Percentiles rank a stretch among this genome's conserved stretches.
Evolutionary conservation across 2,888 invertebrate genomes (phyloP).

Genomic region (Lobophora halterata): DNA sequence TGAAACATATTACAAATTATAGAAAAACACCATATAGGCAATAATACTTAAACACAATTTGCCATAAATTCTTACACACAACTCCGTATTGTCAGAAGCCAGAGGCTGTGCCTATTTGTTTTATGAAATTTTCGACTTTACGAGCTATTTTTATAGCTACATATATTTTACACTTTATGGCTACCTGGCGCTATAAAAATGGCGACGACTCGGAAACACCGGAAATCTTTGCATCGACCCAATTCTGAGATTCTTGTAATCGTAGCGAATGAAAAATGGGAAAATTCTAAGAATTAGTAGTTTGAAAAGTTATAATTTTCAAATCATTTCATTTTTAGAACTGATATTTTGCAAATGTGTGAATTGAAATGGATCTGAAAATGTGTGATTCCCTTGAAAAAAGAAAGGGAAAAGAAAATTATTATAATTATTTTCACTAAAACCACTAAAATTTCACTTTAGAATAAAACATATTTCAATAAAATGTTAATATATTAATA

Average conservation of each 20-base stretch:
- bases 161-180: conserved; percentile 59
- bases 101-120: conserved; percentile 40
- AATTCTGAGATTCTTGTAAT: conserved; percentile 24
- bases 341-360: too few species aligned
- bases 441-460: too few species aligned
- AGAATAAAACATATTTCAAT: too few species aligned
- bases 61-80: conserved; percentile 29
- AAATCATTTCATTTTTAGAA: too few species aligned
- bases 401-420: too few species aligned
- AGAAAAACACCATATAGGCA: conserved; percentile 13
- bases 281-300: too few species aligned
- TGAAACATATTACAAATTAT: conserved; percentile 2
- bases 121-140: conserved; percentile 56
- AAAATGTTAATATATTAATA: too few species aligned
- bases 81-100: conserved; percentile 29
- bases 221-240: conserved; percentile 30
- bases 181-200: conserved; percentile 47
- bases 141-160: conserved; percentile 54
- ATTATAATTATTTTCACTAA: too few species aligned
- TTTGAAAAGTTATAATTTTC: too few species aligned
- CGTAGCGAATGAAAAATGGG: too few species aligned
- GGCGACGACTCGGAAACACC: conserved; percentile 36
- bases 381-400: too few species aligned
- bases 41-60: conserved; percentile 28
- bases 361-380: too few species aligned